Conservation (phyloP, 2,113 vertebrate genomes). For the Aythya baeri region DNA sequence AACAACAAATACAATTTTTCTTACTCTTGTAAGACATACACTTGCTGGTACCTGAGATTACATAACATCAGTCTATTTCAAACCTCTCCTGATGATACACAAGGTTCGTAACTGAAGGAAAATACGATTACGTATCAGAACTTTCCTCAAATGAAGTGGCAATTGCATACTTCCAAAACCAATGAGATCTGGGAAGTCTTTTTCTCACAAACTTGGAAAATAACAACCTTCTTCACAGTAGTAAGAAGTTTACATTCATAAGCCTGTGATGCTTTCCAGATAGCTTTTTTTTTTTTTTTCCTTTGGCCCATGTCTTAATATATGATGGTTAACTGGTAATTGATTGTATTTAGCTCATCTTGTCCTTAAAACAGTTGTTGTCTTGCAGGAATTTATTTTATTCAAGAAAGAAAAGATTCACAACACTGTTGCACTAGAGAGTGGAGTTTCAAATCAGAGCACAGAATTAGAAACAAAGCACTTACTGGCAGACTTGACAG, state of each 20-base stretch:
- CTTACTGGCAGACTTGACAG: constrained; percentile 98
- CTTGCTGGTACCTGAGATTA: neutral
- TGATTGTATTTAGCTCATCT: neutral
- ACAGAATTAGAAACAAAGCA: neutral
- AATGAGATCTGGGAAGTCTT: neutral
- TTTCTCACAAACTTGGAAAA: neutral
- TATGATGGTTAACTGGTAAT: rapidly evolving
- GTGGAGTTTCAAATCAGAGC: neutral
- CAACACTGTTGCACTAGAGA: neutral
- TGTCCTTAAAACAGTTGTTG: neutral
- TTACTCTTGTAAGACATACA: neutral
- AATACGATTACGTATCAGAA: rapidly evolving
- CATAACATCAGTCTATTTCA: neutral
- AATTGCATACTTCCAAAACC: neutral
- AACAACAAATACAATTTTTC: neutral
- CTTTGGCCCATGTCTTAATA: neutral
- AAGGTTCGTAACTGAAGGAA: neutral
- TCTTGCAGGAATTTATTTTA: neutral
- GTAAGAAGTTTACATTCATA: neutral
- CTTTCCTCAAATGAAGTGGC: neutral
- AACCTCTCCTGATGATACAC: neutral
- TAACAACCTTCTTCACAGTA: neutral
- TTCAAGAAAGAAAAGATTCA: neutral
- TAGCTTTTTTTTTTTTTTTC: neutral
- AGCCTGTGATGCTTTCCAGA: neutral